phyloP scores from a whole-genome alignment of 2,797 vertebrate species.

The Trachurus trachurus region DNA sequence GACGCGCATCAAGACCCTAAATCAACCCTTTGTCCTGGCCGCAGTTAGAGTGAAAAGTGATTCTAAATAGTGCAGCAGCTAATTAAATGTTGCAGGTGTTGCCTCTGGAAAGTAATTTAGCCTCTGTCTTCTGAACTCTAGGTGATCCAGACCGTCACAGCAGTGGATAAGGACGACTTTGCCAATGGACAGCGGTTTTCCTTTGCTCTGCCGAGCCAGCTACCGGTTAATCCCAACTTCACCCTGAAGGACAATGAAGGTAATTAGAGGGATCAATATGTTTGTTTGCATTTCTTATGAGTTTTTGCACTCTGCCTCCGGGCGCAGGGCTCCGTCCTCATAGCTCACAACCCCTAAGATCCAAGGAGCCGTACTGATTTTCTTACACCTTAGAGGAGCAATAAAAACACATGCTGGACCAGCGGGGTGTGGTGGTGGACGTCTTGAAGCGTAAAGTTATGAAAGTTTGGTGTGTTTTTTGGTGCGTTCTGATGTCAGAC shows the following conservation, averaged over 20 bases:
- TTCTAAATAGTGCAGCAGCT: not conserved
- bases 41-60: slow-evolving; percentile 14
- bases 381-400: slow-evolving; percentile 33
- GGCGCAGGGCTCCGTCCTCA: slow-evolving; percentile 15
- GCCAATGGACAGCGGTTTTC: slow-evolving; percentile 95
- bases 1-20: slow-evolving; percentile 11
- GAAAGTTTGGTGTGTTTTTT: slow-evolving; percentile 58
- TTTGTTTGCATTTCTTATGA: slow-evolving; percentile 76
- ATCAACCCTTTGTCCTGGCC: not conserved
- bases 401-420: slow-evolving; percentile 27
- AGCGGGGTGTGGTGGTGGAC: slow-evolving; percentile 16
- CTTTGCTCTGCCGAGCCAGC: slow-evolving; percentile 89
- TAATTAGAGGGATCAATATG: slow-evolving; percentile 81
- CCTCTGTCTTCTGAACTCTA: slow-evolving; percentile 72
- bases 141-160: slow-evolving; percentile 95
- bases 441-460: slow-evolving; percentile 29
- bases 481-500: slow-evolving; percentile 64
- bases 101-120: slow-evolving; percentile 22
- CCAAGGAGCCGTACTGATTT: slow-evolving; percentile 51
- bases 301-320: slow-evolving; percentile 26
- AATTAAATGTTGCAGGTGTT: slow-evolving; percentile 37
- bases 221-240: slow-evolving; percentile 95
- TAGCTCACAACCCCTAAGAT: slow-evolving; percentile 28
- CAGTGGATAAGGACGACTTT: slow-evolving; percentile 96
- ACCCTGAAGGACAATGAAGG: slow-evolving; percentile 98